Conservation (phyloP, 2,113 vertebrate species). For the Litocranius walleri region DNA sequence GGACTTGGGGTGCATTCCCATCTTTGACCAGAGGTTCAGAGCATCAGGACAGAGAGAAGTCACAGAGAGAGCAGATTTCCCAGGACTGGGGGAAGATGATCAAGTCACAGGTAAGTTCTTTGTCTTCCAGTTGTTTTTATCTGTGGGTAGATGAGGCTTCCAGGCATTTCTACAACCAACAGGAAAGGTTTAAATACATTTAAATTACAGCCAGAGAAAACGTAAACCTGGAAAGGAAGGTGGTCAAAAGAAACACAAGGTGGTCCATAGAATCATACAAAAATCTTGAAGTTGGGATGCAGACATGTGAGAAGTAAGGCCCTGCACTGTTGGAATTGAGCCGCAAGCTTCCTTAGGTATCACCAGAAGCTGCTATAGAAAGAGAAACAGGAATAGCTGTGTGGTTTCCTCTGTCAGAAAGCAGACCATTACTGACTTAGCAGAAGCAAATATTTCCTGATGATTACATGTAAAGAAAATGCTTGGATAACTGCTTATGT, state of each 20-base stretch:
- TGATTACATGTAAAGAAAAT: not conserved
- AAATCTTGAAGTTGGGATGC: not conserved
- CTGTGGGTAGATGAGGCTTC: not conserved
- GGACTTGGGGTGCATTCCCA: not conserved
- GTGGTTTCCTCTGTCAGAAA: not conserved
- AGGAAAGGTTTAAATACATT: not conserved
- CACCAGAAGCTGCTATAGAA: not conserved
- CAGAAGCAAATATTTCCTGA: not conserved
- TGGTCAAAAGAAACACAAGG: not conserved
- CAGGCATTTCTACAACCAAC: not conserved
- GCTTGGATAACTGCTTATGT: not conserved
- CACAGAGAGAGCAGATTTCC: not conserved
- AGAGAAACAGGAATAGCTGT: not conserved
- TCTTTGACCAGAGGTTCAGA: not conserved
- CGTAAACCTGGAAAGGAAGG: not conserved
- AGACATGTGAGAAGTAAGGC: not conserved
- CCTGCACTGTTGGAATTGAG: not conserved
- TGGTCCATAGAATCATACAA: not conserved
- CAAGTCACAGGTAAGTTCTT: slow-evolving; percentile 19
- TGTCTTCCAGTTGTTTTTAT: not conserved
- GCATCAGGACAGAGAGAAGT: not conserved
- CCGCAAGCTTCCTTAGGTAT: not conserved
- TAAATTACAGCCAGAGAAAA: not conserved
- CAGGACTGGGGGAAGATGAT: slow-evolving; percentile 26
- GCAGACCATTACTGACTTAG: not conserved